A percentile compares a stretch with the other conserved stretches of the same genome.
These are phyloP conservation scores for Ophion costatus DNA, from an alignment of 2,888 invertebrate species.

Conservation along the genomic window DNA sequence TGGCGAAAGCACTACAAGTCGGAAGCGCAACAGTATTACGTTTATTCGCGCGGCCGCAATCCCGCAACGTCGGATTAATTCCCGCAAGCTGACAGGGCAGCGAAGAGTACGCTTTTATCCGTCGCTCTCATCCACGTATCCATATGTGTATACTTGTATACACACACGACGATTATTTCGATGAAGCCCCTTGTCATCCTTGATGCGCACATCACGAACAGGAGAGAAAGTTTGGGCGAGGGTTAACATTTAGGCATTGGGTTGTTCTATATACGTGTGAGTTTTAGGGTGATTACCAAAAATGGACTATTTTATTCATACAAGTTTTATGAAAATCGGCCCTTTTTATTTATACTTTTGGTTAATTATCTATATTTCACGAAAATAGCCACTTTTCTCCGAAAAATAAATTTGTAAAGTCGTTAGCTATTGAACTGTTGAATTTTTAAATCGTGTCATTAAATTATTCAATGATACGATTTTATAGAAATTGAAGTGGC, in stretches of 20 bases:
- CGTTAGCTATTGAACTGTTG: too few species aligned
- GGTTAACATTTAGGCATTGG: neutral
- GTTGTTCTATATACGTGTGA: neutral
- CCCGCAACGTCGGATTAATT: conserved; percentile 46
- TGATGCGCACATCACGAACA: neutral
- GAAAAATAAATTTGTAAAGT: too few species aligned
- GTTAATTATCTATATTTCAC: too few species aligned
- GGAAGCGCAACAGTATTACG: conserved; percentile 5
- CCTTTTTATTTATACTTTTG: too few species aligned
- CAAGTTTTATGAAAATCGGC: too few species aligned
- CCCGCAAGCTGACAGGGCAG: conserved; percentile 41
- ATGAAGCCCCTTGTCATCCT: conserved; percentile 1
- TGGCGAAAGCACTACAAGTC: neutral
- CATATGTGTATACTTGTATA: neutral
- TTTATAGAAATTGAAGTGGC: too few species aligned
- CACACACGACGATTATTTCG: neutral
- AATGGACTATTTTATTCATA: too few species aligned
- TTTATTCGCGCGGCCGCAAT: conserved; percentile 43
- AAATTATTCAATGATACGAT: too few species aligned
- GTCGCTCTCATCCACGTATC: neutral
- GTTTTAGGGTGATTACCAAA: too few species aligned
- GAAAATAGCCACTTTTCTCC: too few species aligned
- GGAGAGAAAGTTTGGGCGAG: neutral
- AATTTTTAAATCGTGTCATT: too few species aligned
- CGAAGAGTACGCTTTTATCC: conserved; percentile 35